Evolutionary conservation across 2,113 vertebrate genomes (phyloP).

Genomic region (Pleuronectes platessa): DNA sequence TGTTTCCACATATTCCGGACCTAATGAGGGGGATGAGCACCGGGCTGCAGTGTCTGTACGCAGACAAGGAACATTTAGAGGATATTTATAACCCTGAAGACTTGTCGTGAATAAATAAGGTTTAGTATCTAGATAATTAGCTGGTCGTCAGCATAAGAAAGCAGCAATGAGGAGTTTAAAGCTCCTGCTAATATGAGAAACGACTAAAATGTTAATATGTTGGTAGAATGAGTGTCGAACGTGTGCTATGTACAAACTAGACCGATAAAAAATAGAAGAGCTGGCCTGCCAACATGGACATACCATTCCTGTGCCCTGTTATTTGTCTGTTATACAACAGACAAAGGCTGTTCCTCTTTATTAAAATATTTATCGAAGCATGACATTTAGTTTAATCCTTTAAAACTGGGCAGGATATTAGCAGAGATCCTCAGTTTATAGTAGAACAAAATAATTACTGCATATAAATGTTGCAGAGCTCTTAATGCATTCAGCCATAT

Average conservation of each 20-base stretch:
- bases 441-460: neutral
- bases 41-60: neutral
- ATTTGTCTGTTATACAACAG: neutral
- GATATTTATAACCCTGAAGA: neutral
- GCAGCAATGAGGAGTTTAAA: neutral
- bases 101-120: neutral
- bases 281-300: neutral
- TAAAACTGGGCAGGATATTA: neutral
- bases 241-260: neutral
- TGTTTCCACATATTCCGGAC: slow-evolving; percentile 53
- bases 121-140: neutral
- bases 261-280: neutral
- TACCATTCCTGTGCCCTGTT: neutral
- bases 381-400: neutral
- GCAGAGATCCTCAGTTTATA: neutral
- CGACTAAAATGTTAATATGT: neutral
- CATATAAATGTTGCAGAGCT: neutral
- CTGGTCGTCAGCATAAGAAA: no score
- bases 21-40: slow-evolving; percentile 12
- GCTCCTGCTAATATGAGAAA: neutral
- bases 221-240: neutral
- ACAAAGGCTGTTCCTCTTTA: neutral
- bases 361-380: neutral
- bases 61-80: neutral
- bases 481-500: neutral